A percentile compares a stretch with the other conserved stretches of the same genome.
These are phyloP conservation scores for Sesia apiformis DNA, from an alignment of 2,888 invertebrate species.

Conservation along the genomic window DNA sequence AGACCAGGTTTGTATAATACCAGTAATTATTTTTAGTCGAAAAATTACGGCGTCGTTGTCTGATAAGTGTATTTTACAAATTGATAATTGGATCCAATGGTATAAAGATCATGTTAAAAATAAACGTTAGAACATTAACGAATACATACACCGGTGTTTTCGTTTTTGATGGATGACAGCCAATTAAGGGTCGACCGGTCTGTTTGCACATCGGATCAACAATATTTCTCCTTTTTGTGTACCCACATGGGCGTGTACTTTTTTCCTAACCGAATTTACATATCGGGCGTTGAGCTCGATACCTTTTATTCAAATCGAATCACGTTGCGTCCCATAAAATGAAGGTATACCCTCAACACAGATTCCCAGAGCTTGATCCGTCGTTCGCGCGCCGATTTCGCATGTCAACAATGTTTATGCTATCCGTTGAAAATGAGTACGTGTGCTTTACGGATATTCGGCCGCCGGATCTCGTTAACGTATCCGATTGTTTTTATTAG, in stretches of 20 bases:
- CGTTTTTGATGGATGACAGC: slow-evolving; percentile 9
- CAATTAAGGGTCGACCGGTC: slow-evolving; percentile 7
- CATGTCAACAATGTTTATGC: slow-evolving; percentile 29
- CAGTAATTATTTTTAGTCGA: no score
- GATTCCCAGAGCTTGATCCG: slow-evolving; percentile 14
- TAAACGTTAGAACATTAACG: not conserved
- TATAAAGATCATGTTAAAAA: not conserved
- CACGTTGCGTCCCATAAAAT: slow-evolving; percentile 19
- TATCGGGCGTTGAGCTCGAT: slow-evolving; percentile 15
- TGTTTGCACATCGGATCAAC: slow-evolving; percentile 1
- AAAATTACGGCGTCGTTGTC: no score
- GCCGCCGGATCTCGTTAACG: slow-evolving; percentile 31
- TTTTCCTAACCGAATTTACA: slow-evolving; percentile 16
- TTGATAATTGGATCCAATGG: not conserved
- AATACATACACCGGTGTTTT: slow-evolving; percentile 4
- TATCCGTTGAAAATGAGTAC: slow-evolving; percentile 16
- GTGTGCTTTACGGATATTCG: slow-evolving; percentile 25
- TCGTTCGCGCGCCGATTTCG: slow-evolving; percentile 17
- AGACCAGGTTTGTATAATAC: no score
- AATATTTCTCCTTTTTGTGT: not conserved
- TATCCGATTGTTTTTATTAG: slow-evolving; percentile 37
- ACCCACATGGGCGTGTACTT: not conserved
- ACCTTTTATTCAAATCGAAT: slow-evolving; percentile 27
- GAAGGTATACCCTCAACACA: slow-evolving; percentile 13
- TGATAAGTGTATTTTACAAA: no score